Base-by-base conservation (phyloP, 1,140 invertebrate species). In the Cydia splendana region DNA sequence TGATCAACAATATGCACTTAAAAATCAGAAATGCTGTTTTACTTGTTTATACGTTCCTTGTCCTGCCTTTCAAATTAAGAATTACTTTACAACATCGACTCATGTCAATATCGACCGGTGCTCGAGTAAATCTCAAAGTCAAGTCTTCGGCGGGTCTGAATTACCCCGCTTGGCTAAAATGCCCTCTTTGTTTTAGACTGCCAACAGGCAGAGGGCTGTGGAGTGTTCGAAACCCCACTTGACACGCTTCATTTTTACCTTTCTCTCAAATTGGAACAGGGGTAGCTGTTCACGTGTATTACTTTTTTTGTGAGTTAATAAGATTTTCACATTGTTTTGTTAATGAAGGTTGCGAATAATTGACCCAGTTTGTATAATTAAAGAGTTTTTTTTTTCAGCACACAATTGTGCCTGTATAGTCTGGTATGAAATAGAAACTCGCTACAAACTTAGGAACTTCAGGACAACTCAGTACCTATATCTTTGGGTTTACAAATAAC, bases 221-320 rank as follows among this genome's bases (percentile, higher is more conserved):
- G 83, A 88, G 85, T 86, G 83, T 85, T 85, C 82, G 79, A 82
- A 90, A 87, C 87, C 90, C 86, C 87, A 87, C 89, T 91, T 89
- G 89, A 92, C 89, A 90, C 84, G 85, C 81, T 91, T 91, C 83
- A 88, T 88, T 90, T 87, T 89, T 88, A 85, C 84, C 86, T 86
- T 87, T 84, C 78, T 79, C 81, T 87, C 82, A 87, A 88, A 88
- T 85, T 84, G 83, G 84, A 89, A 86, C 84, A 84, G 84, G 82
- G 85, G 80, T 80, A 82, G 82, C 81, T 82, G 80, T 80, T 80
- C 77, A 78, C 80, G 78, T 81, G 77, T 81, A 81, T 85, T 80
- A 82, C 75, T 77, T 75, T 79, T 79, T 81, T 84, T 81, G 81
- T 82, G 81, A 81, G 80, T 81, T 81, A 81, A 80, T 79, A 78